Percentiles rank a stretch among this genome's conserved stretches.
Conservation (phyloP, 2,113 vertebrate species). For the Alligator sinensis region DNA sequence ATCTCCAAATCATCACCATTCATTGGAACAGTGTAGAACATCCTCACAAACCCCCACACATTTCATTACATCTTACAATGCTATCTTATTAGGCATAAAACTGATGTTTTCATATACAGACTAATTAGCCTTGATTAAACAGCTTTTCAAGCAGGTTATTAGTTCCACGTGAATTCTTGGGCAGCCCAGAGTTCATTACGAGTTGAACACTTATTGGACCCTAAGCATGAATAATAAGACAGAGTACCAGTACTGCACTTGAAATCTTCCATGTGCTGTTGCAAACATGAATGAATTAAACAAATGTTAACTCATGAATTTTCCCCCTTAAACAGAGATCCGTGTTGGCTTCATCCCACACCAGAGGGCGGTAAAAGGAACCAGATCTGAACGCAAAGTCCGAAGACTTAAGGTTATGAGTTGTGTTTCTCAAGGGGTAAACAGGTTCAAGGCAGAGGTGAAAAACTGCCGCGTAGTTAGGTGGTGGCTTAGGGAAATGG, state of each 20-base stretch:
- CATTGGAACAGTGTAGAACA: neutral
- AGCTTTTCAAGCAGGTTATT: neutral
- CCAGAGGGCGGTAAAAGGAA: neutral
- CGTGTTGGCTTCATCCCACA: neutral
- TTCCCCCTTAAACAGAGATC: too few relatives aligned
- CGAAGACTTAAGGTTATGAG: neutral
- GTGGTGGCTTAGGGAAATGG: neutral
- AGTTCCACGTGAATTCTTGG: neutral
- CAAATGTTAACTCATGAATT: too few relatives aligned
- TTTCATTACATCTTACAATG: neutral
- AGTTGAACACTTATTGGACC: neutral
- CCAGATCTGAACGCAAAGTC: neutral
- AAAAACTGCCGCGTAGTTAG: neutral
- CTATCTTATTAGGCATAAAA: neutral
- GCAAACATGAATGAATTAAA: neutral
- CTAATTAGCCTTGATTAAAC: neutral
- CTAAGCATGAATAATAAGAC: neutral
- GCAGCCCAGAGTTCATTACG: neutral
- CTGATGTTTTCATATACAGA: neutral
- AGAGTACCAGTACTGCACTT: neutral
- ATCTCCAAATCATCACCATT: neutral
- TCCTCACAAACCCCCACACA: neutral
- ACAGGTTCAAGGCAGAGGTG: neutral
- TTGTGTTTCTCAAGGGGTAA: neutral
- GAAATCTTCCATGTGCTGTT: neutral